Base-by-base conservation (phyloP, 2,113 vertebrate species). In the Phaethon lepturus region DNA sequence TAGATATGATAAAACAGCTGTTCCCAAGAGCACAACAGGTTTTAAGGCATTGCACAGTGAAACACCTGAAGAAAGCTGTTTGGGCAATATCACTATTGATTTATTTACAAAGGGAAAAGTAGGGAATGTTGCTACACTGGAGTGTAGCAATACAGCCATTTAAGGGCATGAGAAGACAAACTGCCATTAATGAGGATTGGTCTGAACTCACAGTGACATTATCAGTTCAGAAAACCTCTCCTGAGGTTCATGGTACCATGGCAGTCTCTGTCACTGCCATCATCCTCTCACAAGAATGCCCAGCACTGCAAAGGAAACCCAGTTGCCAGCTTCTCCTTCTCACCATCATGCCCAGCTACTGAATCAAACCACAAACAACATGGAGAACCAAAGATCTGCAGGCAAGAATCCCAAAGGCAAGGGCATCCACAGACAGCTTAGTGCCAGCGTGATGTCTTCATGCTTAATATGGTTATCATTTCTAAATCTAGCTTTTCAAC, bases 161-260 rank as follows among this genome's bases (percentile, higher is more conserved):
- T 33, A 74, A 53, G 20, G 13, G 60, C 26, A 58, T 3, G 5
- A 18, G 33, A 73, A 20, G 23, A 42, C n/a, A 73, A 62, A 56
- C 28, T 31, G 15, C 18, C 16, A 38, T 7, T 15, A 44, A 4
- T 0, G 1, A 68, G 25, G n/a, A 49, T 0, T 9, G 19, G 50
- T 38, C 22, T 33, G 60, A 78, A 50, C 9, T 56, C n/a, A 38
- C 10, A 47, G 28, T 29, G 22, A 60, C 0, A 0, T 64, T 52
- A 33, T 2, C 11, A 25, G 77, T 19, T 44, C 55, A 59, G 25
- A 33, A 60, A 74, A 28, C 15, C 12, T 44, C n/a, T 31, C 33
- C 3, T 11, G 26, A 58, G 44, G 17, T 25, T 17, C 22, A 17
- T 2, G 6, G 16, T 58, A 25, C 38, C 4, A 6, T 1, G 1